Evolutionary conservation across 1,140 invertebrate genomes (phyloP), one percentile per base, ranked within the genome.

Genomic region (Ceratosolen solmsi): DNA sequence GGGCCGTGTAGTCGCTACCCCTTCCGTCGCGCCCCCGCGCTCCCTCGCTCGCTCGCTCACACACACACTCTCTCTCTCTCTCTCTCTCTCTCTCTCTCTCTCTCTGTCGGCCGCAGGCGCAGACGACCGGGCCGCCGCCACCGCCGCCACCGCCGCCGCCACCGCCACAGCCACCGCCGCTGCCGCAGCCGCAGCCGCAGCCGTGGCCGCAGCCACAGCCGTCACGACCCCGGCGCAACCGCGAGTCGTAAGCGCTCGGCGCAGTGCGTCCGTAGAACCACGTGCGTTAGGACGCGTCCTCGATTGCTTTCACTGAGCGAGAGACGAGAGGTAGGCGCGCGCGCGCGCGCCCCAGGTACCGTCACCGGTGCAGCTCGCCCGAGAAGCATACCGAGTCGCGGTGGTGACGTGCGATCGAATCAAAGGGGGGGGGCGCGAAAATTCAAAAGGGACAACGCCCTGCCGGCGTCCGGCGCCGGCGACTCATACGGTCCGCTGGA

Each of bases 241-340:
- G 38, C 70, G n/a, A 30, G 38, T 41, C 41, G 25, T 25, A 0
- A n/a, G n/a, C 70, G 70, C 11, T 49, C 27, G 46, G 25, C 68
- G 78, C 74, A 82, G 81, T 78, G 70, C 68, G 82, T 27, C 70
- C 79, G 56, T 56, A 83, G 73, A 80, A 80, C 80, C 83, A 83
- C 79, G 84, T 80, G 80, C 75, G 65, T 33, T 82, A 77, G 56
- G 82, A 74, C 76, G 36, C 33, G 63, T 68, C 7, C 5, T 22
- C 33, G 63, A 9, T 20, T 5, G 25, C 4, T 63, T 2, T 1
- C 8, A 7, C 27, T 20, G 63, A 68, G 63, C 22, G 33, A 38
- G 36, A 0, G 63, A 74, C 84, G 83, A 81, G 84, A 30, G 2
- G 51, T 4, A 54, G 51, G 51, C 58, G 58, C n/a, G 25, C n/a